These are phyloP conservation scores for Apostichopus japonicus DNA, from an alignment of 35 echinoderm and acorn worm species.

Conservation along the genomic window DNA sequence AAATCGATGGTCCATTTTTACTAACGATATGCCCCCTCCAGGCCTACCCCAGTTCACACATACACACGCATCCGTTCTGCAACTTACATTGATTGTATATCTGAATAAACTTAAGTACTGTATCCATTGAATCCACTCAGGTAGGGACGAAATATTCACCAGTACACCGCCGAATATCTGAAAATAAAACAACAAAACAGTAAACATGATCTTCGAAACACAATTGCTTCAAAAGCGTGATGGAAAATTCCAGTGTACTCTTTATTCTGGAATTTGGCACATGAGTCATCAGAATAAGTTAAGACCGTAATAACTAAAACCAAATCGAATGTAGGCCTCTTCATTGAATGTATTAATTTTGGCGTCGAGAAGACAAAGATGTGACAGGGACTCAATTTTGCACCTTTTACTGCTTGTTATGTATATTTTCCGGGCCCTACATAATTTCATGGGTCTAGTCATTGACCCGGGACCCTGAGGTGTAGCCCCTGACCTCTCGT, in stretches of 20 bases:
- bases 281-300: not conserved
- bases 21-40: not conserved
- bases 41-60: not conserved
- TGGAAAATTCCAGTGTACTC: not conserved
- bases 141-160: constrained; percentile 32
- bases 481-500: too few relatives aligned
- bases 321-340: not conserved
- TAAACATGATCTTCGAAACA: too few relatives aligned
- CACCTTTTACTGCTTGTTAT: too few relatives aligned
- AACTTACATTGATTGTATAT: constrained; percentile 49
- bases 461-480: too few relatives aligned
- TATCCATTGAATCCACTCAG: constrained; percentile 48
- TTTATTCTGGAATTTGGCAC: not conserved
- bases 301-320: not conserved
- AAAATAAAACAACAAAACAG: not conserved
- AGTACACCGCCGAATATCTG: constrained; percentile 51
- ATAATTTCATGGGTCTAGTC: too few relatives aligned
- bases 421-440: too few relatives aligned
- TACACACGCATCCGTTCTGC: not conserved
- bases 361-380: too few relatives aligned
- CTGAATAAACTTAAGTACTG: constrained; percentile 48
- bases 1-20: not conserved
- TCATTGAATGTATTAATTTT: too few relatives aligned
- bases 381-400: too few relatives aligned
- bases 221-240: not conserved